Evolutionary conservation across 2,797 vertebrate species (phyloP), one percentile per base, ranked within the genome.

Genomic region (Lagocephalus sceleratus): DNA sequence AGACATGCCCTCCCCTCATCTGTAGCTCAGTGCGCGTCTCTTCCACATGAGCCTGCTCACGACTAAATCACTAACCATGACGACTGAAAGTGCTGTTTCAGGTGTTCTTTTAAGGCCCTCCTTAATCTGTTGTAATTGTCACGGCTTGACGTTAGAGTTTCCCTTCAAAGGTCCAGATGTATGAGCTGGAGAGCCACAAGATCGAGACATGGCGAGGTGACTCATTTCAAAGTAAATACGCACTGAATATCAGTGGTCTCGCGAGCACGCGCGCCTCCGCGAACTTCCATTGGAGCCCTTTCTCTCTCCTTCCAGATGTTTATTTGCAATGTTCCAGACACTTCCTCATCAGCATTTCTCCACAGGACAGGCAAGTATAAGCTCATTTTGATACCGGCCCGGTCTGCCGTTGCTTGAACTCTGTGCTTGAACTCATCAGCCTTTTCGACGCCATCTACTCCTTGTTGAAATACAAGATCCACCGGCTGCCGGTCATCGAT

Each of bases 191-290:
- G 77, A 93, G 91, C 42, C 96, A 99, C 83, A 97, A 93, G 84
- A 99, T 99, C 19, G 93, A 98, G 81, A 99, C 95, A 40, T 99
- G 97, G 96, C 89, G 96, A 93, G 97, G 96, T 98, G 90, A 95
- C 82, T 84, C 82, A 65, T 82, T 78, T 84, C 72, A 57, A 88
- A 88, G 87, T 91, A 90, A 90, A 88, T 81, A 66, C 61, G 26
- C 54, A 62, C 15, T 52, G 44, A 19, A 5, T 46, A 52, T 57
- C 2, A 47, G 38, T 51, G 14, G 5, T 60, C 14, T 45, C 12
- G 22, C n/a, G 47, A n/a, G n/a, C n/a, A 21, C 6, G 15, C 9
- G 20, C 38, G 9, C 43, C 3, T 52, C 2, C 12, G 19, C 68
- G 20, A 52, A 44, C 52, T 7, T 42, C 3, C 38, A 20, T 32